Conservation (phyloP, 2,888 invertebrate species). For the Hypsopygia costalis region DNA sequence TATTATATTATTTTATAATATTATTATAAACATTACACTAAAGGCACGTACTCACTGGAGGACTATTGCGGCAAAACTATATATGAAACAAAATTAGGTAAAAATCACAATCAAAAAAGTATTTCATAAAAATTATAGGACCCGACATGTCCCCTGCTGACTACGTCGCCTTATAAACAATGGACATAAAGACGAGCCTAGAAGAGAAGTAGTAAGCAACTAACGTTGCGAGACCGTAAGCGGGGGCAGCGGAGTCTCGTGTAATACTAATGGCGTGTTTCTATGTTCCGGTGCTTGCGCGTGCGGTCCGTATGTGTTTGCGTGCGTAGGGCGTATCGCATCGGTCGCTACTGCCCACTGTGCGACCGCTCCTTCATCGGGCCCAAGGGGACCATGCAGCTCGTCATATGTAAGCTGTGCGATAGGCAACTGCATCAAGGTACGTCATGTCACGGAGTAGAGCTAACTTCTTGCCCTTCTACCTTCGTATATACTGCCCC, state of each 20-base stretch:
- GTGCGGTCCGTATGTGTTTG: constrained; percentile 70
- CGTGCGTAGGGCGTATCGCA: constrained; percentile 84
- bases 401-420: constrained; percentile 80
- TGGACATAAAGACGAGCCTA: constrained; percentile 10
- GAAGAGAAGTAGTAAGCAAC: constrained; percentile 18
- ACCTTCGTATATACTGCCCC: too few species aligned
- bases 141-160: too few species aligned
- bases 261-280: constrained; percentile 77
- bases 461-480: background rate
- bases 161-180: background rate
- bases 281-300: constrained; percentile 77
- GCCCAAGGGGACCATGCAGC: constrained; percentile 84
- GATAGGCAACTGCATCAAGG: constrained; percentile 81
- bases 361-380: constrained; percentile 86
- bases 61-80: too few species aligned
- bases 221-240: constrained; percentile 20
- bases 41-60: too few species aligned
- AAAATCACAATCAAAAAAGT: too few species aligned
- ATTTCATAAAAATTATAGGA: too few species aligned
- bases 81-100: too few species aligned
- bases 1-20: constrained; percentile 5
- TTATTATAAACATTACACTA: too few species aligned
- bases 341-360: constrained; percentile 86
- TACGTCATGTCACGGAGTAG: constrained; percentile 53
- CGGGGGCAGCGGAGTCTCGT: constrained; percentile 31